phyloP scores from a whole-genome alignment of 2,797 vertebrate species.

The Tapirus indicus region DNA sequence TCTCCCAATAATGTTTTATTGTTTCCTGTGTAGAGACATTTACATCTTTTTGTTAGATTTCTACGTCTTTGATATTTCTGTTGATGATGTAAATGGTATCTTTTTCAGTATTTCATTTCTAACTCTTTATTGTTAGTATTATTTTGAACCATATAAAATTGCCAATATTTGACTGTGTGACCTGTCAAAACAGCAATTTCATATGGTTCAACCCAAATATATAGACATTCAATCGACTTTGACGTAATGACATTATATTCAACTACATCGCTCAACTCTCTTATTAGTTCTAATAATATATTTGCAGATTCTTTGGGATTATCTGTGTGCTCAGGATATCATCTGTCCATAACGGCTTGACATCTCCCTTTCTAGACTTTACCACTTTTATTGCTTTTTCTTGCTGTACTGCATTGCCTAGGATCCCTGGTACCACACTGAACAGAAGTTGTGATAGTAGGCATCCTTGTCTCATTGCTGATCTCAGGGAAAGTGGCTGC shows the following conservation, averaged over 20 bases:
- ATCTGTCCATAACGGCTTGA: background rate
- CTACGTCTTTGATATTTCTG: background rate
- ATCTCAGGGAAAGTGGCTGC: background rate
- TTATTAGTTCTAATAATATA: no score
- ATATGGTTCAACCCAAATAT: background rate
- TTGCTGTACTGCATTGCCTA: background rate
- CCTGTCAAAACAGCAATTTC: background rate
- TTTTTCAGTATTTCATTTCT: background rate
- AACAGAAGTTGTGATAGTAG: background rate
- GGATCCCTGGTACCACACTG: no score
- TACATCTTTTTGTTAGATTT: background rate
- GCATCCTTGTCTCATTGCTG: background rate
- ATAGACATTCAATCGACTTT: background rate
- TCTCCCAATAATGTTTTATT: background rate
- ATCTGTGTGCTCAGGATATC: background rate
- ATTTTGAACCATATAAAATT: background rate
- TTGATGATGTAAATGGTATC: background rate
- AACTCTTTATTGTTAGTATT: background rate
- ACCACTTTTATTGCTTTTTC: background rate
- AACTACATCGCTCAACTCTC: background rate
- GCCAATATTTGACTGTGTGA: background rate
- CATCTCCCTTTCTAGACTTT: background rate
- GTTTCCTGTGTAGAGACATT: background rate
- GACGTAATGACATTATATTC: background rate
- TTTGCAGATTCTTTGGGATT: background rate